phyloP scores from a whole-genome alignment of 1,140 invertebrate genomes.

The Tetramorium parvispinum region DNA sequence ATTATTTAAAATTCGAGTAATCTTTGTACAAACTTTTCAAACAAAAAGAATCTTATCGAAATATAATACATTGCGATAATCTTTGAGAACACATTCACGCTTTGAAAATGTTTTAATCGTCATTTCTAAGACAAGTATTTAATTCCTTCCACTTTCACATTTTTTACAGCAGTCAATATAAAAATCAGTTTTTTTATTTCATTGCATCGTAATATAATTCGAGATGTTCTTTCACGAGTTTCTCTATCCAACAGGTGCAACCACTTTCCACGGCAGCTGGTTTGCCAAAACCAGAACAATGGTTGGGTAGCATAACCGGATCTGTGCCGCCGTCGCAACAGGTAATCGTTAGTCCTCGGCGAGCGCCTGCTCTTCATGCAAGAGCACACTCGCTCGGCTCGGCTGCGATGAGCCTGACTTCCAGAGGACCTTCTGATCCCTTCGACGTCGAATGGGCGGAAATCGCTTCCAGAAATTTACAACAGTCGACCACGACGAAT shows the following conservation, averaged over 20 bases:
- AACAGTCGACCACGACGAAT: constrained; percentile 84
- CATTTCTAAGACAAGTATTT: not conserved
- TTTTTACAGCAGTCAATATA: not conserved
- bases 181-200: not conserved
- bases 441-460: constrained; percentile 96
- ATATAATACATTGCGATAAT: not conserved
- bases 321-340: constrained; percentile 84
- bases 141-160: not conserved
- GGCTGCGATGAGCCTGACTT: constrained; percentile 78
- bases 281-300: constrained; percentile 91
- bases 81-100: not conserved
- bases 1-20: not conserved
- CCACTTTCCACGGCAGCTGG: constrained; percentile 76
- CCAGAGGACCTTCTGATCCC: constrained; percentile 88
- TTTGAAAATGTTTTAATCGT: not conserved
- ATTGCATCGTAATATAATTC: not conserved
- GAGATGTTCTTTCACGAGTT: not conserved
- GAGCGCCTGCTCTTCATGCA: constrained; percentile 88
- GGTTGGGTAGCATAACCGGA: constrained; percentile 90
- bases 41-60: not conserved
- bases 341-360: constrained; percentile 83
- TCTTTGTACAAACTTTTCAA: not conserved
- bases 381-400: constrained; percentile 88
- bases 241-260: constrained; percentile 76
- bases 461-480: constrained; percentile 84